Percentiles rank a stretch among this genome's conserved stretches.
phyloP scores from a whole-genome alignment of 2,888 invertebrate genomes.

The Parascotia fuliginaria region DNA sequence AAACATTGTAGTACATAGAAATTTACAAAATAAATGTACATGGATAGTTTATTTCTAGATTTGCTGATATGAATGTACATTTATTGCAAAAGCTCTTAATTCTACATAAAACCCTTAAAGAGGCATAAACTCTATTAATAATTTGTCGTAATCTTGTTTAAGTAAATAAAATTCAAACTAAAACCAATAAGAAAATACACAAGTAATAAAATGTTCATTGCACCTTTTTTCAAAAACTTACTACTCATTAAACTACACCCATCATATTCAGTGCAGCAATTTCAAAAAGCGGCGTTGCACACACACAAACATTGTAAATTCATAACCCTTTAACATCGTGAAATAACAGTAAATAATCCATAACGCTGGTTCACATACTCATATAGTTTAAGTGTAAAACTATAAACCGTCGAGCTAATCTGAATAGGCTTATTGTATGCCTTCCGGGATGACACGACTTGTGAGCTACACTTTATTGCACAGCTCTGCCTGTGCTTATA shows the following conservation, averaged over 20 bases:
- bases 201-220: not conserved
- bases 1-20: no score
- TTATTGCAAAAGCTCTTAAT: no score
- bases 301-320: constrained; percentile 14
- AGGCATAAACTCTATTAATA: no score
- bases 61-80: no score
- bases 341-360: constrained; percentile 18
- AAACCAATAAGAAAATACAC: not conserved
- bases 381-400: constrained; percentile 32
- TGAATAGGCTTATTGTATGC: constrained; percentile 13
- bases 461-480: constrained; percentile 31
- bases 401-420: constrained; percentile 35
- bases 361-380: constrained; percentile 5
- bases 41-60: no score
- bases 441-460: constrained; percentile 38
- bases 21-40: no score
- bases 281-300: constrained; percentile 6
- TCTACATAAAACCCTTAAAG: no score
- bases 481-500: not conserved
- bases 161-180: no score
- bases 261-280: constrained; percentile 9
- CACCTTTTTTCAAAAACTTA: not conserved
- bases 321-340: constrained; percentile 12
- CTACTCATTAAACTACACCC: not conserved
- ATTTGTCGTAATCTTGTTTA: no score